Base-by-base conservation (phyloP, 2,888 invertebrate genomes). In the Hanleya hanleyi region DNA sequence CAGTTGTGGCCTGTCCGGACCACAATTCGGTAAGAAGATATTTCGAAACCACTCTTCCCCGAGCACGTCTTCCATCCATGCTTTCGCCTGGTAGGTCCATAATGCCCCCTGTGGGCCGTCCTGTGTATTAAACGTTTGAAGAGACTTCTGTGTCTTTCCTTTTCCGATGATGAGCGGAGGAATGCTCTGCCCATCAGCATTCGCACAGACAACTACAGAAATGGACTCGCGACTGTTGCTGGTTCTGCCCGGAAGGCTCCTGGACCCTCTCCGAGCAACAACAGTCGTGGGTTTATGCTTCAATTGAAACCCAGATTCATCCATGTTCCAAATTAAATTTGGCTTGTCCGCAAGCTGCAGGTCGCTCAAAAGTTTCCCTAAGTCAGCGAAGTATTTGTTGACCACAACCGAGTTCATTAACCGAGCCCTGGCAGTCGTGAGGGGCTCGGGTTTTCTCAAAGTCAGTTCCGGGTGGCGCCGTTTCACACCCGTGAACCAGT, bases 1-100 rank as follows among this genome's bases (percentile, higher is more conserved):
- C 1, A 84, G 72, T 41, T 81, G 82, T 4, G 84, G 81, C n/a
- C 83, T 69, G 41, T 74, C 71, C 9, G 72, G 47, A 22, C 81
- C 80, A 71, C 82, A 82, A 73, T 77, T 29, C 7, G 61, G 62
- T n/a, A 82, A 50, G 61, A 80, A 83, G 0, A 82, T 70, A 0
- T 76, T 62, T 9, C 57, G 22, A 64, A 83, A 83, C 82, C 81
- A 82, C 41, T 75, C 65, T n/a, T 74, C 74, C 1, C 81, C 79
- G 1, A 83, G 68, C 1, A 73, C 72, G 47, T 80, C 77, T 1
- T 67, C 62, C 73, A 83, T 83, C 79, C 81, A 83, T 0, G 77
- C 79, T 9, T 80, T 83, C 3, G 69, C 62, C 36, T 81, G 81
- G 66, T 57, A 80, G 12, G 69, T 66, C 78, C 77, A 81, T 1